Evolutionary conservation across 2,888 invertebrate genomes (phyloP), one percentile per base, ranked within the genome.

Genomic region (Heteromyza rotundicornis): DNA sequence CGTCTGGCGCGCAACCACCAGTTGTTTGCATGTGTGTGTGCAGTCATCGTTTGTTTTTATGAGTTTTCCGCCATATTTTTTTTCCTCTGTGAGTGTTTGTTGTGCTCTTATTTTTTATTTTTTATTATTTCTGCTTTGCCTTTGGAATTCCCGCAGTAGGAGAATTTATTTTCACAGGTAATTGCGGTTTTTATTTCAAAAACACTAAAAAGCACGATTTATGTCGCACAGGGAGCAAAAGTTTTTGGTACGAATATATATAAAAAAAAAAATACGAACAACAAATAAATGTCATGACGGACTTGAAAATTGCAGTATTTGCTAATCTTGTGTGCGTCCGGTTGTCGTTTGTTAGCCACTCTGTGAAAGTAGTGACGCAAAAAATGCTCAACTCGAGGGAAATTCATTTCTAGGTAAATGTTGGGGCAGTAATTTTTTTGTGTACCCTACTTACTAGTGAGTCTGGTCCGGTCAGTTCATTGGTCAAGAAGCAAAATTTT

Each of bases 111-210:
- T 24, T 36, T 27, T 40, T 49, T 52, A 35, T 47, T 59, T 51
- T 19, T 63, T 57, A 61, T 64, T 65, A 54, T 65, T 70, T 69
- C 65, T 68, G 70, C 17, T 53, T 32, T 72, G 70, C 68, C 40
- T 27, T 22, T 16, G 51, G 35, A 58, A 47, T 44, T 59, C 14
- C 35, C 49, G 57, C 24, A 14, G 51, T 55, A 17, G 54, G n/a
- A 7, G 50, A 62, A 55, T 59, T 62, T 59, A 59, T 62, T 51
- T 58, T 44, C 73, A 64, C 63, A 71, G 73, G 75, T 78, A 75
- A 75, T 77, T 78, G 76, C 69, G 73, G 71, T 78, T 78, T 75
- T 77, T 77, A 77, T 78, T 72, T 40, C 40, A n/a, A 20, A 22
- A 36, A 19, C 12, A 19, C 7, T 32, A 23, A 53, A 24, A 51